A percentile compares a stretch with the other conserved stretches of the same genome.
These are phyloP conservation scores for Macaria liturata DNA, from an alignment of 2,888 invertebrate species.

Conservation along the genomic window DNA sequence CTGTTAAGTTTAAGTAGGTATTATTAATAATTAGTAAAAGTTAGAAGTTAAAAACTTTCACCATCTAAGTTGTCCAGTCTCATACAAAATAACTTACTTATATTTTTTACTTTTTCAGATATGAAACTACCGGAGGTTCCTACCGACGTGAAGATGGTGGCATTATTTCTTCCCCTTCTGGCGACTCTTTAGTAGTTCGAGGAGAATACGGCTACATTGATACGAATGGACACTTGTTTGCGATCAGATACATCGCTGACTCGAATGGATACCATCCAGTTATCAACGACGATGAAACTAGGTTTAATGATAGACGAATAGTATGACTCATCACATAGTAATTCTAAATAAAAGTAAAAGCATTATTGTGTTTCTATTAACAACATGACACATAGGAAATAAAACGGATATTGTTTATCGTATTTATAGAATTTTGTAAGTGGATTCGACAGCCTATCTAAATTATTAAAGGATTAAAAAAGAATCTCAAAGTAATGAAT, in stretches of 20 bases:
- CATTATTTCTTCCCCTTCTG: conserved; percentile 41
- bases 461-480: conserved; percentile 2
- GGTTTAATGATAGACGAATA: conserved; percentile 71
- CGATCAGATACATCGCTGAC: conserved; percentile 83
- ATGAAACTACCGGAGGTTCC: conserved; percentile 76
- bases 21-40: too few relatives aligned
- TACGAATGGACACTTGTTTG: conserved; percentile 65
- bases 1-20: too few relatives aligned
- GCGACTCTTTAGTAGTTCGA: conserved; percentile 53
- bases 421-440: too few relatives aligned
- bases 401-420: too few relatives aligned
- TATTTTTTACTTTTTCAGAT: conserved; percentile 49
- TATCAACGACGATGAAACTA: conserved; percentile 47
- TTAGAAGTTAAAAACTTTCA: too few relatives aligned
- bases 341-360: too few relatives aligned
- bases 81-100: too few relatives aligned
- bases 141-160: conserved; percentile 78
- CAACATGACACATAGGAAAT: too few relatives aligned
- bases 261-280: conserved; percentile 79
- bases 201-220: conserved; percentile 82
- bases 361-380: too few relatives aligned
- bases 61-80: too few relatives aligned
- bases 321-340: conserved; percentile 40
- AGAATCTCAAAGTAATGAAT: too few relatives aligned
- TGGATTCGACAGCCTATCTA: too few relatives aligned